Evolutionary conservation across 2,797 vertebrate genomes (phyloP).

Genomic region (Chlorospingus flavigularis): DNA sequence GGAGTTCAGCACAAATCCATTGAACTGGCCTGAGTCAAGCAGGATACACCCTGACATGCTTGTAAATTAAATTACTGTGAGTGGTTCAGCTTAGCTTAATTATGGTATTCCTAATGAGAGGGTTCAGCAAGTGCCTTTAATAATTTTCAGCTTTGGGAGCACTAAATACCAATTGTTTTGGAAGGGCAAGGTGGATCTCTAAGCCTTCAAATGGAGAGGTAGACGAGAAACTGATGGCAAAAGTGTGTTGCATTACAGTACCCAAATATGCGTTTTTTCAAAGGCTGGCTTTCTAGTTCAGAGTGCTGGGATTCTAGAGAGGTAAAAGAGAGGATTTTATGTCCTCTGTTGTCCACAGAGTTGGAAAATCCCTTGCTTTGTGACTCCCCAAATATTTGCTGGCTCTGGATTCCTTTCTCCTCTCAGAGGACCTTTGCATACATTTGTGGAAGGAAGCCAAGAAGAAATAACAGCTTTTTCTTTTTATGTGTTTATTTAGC

Average conservation of each 20-base stretch:
- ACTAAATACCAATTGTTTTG: background rate
- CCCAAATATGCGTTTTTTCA: background rate
- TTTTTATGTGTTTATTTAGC: no score
- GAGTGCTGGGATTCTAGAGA: background rate
- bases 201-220: background rate
- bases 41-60: background rate
- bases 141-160: background rate
- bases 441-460: background rate
- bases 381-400: background rate
- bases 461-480: no score
- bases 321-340: background rate
- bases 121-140: background rate
- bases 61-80: background rate
- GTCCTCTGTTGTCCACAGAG: background rate
- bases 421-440: background rate
- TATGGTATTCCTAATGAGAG: background rate
- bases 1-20: background rate
- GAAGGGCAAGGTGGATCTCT: background rate
- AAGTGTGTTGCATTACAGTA: background rate
- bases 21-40: background rate
- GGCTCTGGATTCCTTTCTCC: background rate
- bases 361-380: accelerated
- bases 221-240: background rate
- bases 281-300: background rate
- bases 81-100: background rate